phyloP scores from a whole-genome alignment of 2,888 invertebrate species.

The Orthosia cruda region DNA sequence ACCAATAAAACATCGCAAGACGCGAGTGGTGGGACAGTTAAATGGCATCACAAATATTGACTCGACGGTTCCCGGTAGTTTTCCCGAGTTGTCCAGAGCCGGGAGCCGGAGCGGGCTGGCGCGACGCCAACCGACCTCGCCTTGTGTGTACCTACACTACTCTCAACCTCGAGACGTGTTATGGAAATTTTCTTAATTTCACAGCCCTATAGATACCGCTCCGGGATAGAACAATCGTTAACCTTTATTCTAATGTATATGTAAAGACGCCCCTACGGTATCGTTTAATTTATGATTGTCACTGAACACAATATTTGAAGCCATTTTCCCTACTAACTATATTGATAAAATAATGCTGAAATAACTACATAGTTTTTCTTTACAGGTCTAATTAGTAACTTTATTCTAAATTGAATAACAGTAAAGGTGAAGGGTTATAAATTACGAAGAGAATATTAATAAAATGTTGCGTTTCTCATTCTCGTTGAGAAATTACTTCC shows the following conservation, averaged over 20 bases:
- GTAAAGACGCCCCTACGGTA: constrained; percentile 31
- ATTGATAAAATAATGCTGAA: background rate
- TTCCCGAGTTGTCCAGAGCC: constrained; percentile 66
- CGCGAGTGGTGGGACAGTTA: constrained; percentile 79
- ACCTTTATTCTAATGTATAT: constrained; percentile 60
- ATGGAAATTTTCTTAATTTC: constrained; percentile 68
- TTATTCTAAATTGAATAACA: constrained; percentile 58
- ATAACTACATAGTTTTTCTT: background rate
- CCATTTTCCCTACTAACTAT: background rate
- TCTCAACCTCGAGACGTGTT: constrained; percentile 61
- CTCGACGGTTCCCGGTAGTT: constrained; percentile 81
- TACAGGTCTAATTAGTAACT: constrained; percentile 48
- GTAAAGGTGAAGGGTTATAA: constrained; percentile 58
- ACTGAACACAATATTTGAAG: background rate
- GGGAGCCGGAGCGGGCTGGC: constrained; percentile 71
- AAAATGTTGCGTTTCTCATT: constrained; percentile 70
- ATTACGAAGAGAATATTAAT: constrained; percentile 72
- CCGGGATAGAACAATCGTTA: constrained; percentile 34
- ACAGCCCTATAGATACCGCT: constrained; percentile 34
- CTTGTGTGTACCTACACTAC: constrained; percentile 71
- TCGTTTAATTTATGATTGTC: constrained; percentile 22
- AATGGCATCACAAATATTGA: constrained; percentile 89
- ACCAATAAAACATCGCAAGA: constrained; percentile 80
- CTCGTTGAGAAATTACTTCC: constrained; percentile 73
- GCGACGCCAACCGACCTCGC: constrained; percentile 71